phyloP scores from a whole-genome alignment of 2,113 vertebrate genomes.

The Cricetomys ansorgei region DNA sequence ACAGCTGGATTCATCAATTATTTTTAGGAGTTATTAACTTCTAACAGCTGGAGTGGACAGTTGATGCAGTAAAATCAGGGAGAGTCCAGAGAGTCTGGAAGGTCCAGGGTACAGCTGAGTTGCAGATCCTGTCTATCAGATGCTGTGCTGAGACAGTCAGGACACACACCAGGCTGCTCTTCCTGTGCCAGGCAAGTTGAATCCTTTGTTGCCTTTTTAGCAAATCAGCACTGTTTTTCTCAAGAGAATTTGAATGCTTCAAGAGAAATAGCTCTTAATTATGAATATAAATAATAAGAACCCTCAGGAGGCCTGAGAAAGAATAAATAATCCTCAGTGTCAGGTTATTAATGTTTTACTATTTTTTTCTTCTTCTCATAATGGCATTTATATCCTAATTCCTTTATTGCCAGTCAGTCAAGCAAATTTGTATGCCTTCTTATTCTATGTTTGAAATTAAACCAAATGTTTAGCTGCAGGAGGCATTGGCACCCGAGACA shows the following conservation, averaged over 20 bases:
- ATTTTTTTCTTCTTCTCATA: conserved; percentile 43
- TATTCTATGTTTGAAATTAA: background rate
- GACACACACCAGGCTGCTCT: background rate
- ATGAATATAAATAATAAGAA: conserved; percentile 76
- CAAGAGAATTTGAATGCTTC: conserved; percentile 14
- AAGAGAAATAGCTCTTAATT: conserved; percentile 75
- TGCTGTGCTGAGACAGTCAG: background rate
- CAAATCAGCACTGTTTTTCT: conserved; percentile 51
- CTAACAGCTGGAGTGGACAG: background rate
- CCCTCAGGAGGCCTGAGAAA: conserved; percentile 41
- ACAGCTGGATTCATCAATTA: background rate
- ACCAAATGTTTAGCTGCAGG: background rate
- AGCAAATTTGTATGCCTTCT: background rate
- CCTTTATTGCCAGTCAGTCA: background rate
- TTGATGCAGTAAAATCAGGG: background rate
- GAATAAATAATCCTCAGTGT: conserved; percentile 60
- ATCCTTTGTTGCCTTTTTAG: background rate
- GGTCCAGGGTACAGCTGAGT: fast-evolving
- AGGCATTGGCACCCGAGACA: background rate
- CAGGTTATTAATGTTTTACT: conserved; percentile 62
- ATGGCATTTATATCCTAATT: conserved; percentile 34
- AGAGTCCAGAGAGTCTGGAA: background rate
- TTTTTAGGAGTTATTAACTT: background rate
- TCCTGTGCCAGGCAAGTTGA: background rate
- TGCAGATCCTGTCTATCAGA: fast-evolving